Evolutionary conservation across 2,113 vertebrate species (phyloP).

Genomic region (Himantopus leucocephalus): DNA sequence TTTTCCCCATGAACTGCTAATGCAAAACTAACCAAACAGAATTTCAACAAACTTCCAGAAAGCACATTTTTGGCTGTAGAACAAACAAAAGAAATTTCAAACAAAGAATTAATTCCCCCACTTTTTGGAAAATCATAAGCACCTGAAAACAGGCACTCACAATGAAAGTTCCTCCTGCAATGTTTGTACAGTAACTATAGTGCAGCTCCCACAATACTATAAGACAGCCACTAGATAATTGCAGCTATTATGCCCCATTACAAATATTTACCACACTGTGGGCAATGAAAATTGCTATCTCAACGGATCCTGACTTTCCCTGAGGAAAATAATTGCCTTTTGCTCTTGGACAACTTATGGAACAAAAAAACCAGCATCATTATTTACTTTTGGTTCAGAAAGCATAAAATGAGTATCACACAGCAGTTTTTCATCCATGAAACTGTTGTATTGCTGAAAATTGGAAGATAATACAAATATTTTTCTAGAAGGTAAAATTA

Average conservation of each 20-base stretch:
- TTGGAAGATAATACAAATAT: background rate
- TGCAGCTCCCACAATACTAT: background rate
- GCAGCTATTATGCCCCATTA: background rate
- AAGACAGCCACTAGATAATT: background rate
- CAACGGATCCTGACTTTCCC: background rate
- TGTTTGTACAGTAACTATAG: constrained; percentile 13
- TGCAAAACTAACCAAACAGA: constrained; percentile 6
- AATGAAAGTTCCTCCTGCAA: background rate
- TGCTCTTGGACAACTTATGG: background rate
- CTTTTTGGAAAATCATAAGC: background rate
- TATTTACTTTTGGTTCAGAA: background rate
- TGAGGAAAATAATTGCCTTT: background rate
- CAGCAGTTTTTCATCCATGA: background rate
- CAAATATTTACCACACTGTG: constrained; percentile 1
- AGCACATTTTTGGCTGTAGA: constrained; percentile 1
- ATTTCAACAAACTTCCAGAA: background rate
- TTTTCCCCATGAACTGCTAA: background rate
- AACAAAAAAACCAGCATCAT: background rate
- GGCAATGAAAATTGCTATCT: constrained; percentile 21
- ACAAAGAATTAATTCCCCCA: background rate
- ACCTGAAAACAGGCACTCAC: constrained; percentile 13
- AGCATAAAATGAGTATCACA: background rate
- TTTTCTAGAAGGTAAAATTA: background rate
- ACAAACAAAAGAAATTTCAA: background rate
- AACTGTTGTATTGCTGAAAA: background rate